These are phyloP conservation scores for Empis livida DNA, from an alignment of 2,888 invertebrate species.

Conservation along the genomic window DNA sequence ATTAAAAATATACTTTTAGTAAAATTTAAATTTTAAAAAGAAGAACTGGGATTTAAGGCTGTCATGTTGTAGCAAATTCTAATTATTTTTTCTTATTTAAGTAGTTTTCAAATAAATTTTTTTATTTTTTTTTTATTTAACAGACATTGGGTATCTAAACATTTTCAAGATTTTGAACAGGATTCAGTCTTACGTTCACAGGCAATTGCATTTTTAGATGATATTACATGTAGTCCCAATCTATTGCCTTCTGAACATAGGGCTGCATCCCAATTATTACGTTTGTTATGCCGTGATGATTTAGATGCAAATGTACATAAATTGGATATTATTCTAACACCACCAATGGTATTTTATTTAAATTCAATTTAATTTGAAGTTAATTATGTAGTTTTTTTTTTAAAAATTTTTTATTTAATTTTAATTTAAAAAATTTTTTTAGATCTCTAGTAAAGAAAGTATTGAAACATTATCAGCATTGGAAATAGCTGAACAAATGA, in stretches of 20 bases:
- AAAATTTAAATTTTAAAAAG: no score
- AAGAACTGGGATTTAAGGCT: no score
- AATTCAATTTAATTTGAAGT: not conserved
- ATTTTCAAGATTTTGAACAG: conserved; percentile 76
- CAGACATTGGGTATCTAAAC: conserved; percentile 85
- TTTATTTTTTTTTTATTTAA: no score
- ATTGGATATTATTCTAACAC: conserved; percentile 51
- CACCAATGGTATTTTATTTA: conserved; percentile 49
- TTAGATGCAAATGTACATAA: conserved; percentile 51
- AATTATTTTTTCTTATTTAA: no score
- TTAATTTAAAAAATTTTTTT: conserved; percentile 12
- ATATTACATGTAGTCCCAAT: conserved; percentile 71
- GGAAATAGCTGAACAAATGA: conserved; percentile 88
- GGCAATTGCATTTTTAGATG: conserved; percentile 77
- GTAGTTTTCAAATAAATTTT: no score
- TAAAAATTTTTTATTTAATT: no score
- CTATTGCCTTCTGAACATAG: conserved; percentile 79
- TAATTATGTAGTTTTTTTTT: not conserved
- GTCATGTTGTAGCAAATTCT: no score
- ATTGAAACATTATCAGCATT: conserved; percentile 76
- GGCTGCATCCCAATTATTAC: conserved; percentile 68
- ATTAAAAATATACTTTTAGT: no score
- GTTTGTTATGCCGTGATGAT: conserved; percentile 65
- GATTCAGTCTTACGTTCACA: conserved; percentile 59
- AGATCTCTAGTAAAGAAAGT: conserved; percentile 68